Evolutionary conservation across 2,888 invertebrate species (phyloP).

Genomic region (Euclidia mi): DNA sequence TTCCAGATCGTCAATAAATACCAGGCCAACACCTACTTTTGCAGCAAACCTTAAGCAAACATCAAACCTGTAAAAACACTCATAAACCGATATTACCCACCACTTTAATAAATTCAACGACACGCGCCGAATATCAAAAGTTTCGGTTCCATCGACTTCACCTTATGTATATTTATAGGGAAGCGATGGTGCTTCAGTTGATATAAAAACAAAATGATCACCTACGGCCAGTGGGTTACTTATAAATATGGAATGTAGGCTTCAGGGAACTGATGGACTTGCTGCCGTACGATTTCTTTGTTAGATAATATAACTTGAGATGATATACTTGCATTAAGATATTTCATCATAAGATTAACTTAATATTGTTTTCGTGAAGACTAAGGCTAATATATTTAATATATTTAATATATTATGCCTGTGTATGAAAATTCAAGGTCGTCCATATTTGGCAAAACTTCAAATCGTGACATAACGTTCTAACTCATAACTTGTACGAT

Average conservation of each 20-base stretch:
- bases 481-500: no score
- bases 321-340: no score
- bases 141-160: conserved; percentile 26
- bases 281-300: not conserved
- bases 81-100: conserved; percentile 10
- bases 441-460: no score
- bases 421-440: no score
- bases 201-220: conserved; percentile 23
- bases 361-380: no score
- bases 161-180: conserved; percentile 41
- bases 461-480: no score
- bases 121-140: conserved; percentile 43
- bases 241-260: conserved; percentile 23
- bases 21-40: not conserved
- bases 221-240: conserved; percentile 1
- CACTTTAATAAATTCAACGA: conserved; percentile 52
- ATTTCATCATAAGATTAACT: no score
- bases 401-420: no score
- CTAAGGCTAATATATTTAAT: no score
- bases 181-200: conserved; percentile 15
- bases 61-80: conserved; percentile 17
- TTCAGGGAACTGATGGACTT: not conserved
- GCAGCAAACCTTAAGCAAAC: not conserved
- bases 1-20: not conserved
- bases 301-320: not conserved